phyloP scores from a whole-genome alignment of 2,888 invertebrate species.

The Ectemnius lituratus region DNA sequence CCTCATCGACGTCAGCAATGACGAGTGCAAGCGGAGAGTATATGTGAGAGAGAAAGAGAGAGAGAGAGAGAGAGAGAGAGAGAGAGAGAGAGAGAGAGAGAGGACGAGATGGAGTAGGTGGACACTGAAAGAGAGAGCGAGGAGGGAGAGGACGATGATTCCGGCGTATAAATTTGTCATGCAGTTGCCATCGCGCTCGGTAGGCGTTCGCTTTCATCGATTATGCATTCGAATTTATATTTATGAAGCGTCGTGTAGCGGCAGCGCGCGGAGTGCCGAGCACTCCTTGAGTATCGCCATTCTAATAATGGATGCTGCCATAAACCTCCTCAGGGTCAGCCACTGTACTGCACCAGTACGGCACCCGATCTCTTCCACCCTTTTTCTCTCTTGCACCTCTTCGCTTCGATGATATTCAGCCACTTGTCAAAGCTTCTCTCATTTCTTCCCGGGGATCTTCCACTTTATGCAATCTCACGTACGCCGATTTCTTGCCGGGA shows the following conservation, averaged over 20 bases:
- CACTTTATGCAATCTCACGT: no score
- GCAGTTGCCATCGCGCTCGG: constrained; percentile 52
- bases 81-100: no score
- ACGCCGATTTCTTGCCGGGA: no score
- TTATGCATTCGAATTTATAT: constrained; percentile 75
- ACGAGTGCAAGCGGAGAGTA: background rate
- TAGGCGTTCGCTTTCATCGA: constrained; percentile 70
- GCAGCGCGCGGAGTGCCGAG: constrained; percentile 25
- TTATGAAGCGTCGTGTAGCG: constrained; percentile 66
- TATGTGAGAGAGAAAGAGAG: no score
- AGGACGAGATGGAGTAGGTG: no score
- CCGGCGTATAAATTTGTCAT: constrained; percentile 48
- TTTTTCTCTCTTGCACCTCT: constrained; percentile 26
- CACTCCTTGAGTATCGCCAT: constrained; percentile 50
- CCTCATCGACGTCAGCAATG: constrained; percentile 29
- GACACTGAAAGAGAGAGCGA: no score
- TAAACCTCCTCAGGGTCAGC: constrained; percentile 60
- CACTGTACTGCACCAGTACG: constrained; percentile 36
- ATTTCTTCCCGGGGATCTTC: background rate
- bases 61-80: no score
- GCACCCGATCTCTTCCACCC: constrained; percentile 31
- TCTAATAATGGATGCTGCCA: constrained; percentile 66
- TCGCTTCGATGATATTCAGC: constrained; percentile 14
- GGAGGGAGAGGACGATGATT: constrained; percentile 31
- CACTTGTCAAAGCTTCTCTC: no score